phyloP scores from a whole-genome alignment of 2,888 invertebrate genomes.

The Drosophila anomalata region DNA sequence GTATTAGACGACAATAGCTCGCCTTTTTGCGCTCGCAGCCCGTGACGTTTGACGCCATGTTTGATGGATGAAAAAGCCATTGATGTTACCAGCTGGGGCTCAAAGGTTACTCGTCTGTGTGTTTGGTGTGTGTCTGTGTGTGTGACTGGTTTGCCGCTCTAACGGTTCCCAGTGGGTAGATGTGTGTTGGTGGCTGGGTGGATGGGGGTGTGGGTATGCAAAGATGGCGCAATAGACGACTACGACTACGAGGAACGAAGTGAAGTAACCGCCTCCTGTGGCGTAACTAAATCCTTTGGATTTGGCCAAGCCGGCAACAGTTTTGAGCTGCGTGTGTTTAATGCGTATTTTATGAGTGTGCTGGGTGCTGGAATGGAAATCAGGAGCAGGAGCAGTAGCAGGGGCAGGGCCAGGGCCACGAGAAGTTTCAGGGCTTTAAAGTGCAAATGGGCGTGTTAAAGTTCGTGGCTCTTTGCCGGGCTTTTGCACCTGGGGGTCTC shows the following conservation, averaged over 20 bases:
- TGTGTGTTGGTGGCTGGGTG: conserved; percentile 26
- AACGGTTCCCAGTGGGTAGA: conserved; percentile 1
- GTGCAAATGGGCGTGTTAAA: conserved; percentile 68
- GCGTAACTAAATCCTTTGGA: conserved; percentile 78
- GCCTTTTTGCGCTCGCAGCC: conserved; percentile 74
- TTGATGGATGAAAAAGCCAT: conserved; percentile 80
- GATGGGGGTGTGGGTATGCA: conserved; percentile 56
- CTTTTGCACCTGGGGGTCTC: conserved; percentile 29
- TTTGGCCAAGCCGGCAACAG: conserved; percentile 64
- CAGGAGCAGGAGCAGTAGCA: background rate
- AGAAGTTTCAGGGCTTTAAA: conserved; percentile 58
- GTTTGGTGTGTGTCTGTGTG: conserved; percentile 2
- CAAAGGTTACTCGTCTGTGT: conserved; percentile 65
- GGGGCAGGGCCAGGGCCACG: background rate
- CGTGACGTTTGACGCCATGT: conserved; percentile 82
- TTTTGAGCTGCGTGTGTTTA: conserved; percentile 65
- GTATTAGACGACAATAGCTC: conserved; percentile 79
- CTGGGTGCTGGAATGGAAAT: conserved; percentile 29
- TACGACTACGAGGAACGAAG: background rate
- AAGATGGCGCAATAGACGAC: conserved; percentile 76
- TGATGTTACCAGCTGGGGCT: conserved; percentile 78
- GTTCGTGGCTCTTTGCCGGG: conserved; percentile 50
- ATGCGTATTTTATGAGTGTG: conserved; percentile 78
- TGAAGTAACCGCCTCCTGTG: conserved; percentile 77
- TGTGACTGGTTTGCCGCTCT: conserved; percentile 2